phyloP scores from a whole-genome alignment of 2,888 invertebrate genomes.

The Xylota segnis region DNA sequence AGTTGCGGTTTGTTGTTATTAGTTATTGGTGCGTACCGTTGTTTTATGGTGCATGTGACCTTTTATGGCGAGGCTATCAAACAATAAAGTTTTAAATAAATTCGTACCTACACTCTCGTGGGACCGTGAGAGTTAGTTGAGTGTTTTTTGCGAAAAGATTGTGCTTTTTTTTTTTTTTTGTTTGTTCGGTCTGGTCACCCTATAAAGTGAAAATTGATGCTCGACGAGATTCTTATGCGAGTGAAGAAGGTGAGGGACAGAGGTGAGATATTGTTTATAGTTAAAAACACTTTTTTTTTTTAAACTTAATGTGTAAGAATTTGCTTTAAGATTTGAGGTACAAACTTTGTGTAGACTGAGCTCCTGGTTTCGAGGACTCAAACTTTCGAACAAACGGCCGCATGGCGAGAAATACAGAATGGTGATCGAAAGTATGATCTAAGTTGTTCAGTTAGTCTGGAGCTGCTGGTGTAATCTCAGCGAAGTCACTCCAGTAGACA shows the following conservation, averaged over 20 bases:
- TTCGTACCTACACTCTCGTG: background rate
- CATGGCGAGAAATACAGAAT: too few species aligned
- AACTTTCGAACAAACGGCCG: too few species aligned
- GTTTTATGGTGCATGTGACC: slow-evolving; percentile 20
- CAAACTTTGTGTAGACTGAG: too few species aligned
- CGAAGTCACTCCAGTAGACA: too few species aligned
- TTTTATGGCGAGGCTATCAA: slow-evolving; percentile 25
- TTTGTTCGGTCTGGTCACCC: background rate
- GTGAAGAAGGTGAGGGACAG: slow-evolving; percentile 58
- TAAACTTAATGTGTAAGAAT: too few species aligned
- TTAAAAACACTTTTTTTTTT: too few species aligned
- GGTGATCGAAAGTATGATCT: too few species aligned
- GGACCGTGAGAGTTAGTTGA: slow-evolving; percentile 6
- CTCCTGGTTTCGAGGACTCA: too few species aligned
- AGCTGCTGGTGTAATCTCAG: too few species aligned
- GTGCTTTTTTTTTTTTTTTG: background rate
- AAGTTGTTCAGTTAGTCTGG: too few species aligned
- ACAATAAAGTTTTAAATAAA: slow-evolving; percentile 39
- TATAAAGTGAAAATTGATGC: slow-evolving; percentile 50
- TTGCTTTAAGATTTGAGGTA: too few species aligned
- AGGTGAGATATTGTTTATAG: slow-evolving; percentile 52
- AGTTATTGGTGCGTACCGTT: slow-evolving; percentile 13
- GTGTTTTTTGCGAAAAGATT: background rate
- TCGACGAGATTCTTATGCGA: slow-evolving; percentile 53
- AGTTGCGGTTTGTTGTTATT: slow-evolving; percentile 27